Percentiles rank a stretch among this genome's conserved stretches.
Evolutionary conservation across 2,113 vertebrate species (phyloP).

Genomic region (Oxyura jamaicensis): DNA sequence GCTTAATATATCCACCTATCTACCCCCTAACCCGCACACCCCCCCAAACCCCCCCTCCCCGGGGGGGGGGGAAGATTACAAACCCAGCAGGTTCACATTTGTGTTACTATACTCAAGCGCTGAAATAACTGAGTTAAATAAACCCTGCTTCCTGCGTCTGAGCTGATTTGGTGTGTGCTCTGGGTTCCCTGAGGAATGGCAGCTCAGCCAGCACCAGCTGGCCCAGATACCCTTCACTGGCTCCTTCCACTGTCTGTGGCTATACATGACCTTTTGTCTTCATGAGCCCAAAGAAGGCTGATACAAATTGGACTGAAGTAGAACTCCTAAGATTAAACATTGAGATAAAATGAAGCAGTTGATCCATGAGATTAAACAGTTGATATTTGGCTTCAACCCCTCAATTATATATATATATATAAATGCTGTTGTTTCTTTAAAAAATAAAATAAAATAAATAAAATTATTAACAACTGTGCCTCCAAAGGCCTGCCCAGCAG

Average conservation of each 20-base stretch:
- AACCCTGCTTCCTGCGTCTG: background rate
- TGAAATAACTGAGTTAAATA: background rate
- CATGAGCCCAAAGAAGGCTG: background rate
- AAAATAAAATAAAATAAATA: background rate
- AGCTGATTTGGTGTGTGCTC: background rate
- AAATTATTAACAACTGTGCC: background rate
- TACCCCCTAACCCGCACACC: no score
- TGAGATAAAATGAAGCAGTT: no score
- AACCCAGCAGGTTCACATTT: background rate
- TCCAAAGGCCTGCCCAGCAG: background rate
- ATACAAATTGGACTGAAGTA: background rate
- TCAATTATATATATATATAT: background rate
- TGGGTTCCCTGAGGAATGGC: fast-evolving
- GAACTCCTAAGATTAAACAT: background rate
- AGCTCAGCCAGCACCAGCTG: background rate
- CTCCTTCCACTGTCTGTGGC: background rate
- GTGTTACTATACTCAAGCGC: background rate
- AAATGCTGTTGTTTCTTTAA: background rate
- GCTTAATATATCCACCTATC: background rate
- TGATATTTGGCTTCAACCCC: background rate
- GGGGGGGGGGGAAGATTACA: no score
- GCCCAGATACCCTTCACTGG: background rate
- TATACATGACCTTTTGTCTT: background rate
- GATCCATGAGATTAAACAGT: background rate
- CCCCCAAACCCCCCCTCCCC: no score